Percentiles rank a stretch among this genome's conserved stretches.
phyloP scores from a whole-genome alignment of 2,888 invertebrate genomes.

The Chloroclystis v-ata region DNA sequence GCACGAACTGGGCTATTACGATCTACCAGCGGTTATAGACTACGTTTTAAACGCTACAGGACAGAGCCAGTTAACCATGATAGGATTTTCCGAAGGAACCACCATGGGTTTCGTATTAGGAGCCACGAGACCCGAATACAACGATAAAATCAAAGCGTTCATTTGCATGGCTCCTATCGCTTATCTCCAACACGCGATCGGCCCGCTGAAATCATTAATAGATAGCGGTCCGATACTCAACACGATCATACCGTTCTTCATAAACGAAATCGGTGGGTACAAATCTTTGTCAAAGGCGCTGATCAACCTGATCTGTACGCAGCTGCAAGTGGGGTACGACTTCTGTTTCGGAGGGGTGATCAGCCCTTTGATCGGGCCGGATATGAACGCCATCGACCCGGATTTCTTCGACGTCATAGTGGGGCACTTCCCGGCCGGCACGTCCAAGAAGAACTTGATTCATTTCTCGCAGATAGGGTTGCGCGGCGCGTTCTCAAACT shows the following conservation, averaged over 20 bases:
- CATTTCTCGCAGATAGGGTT: conserved; percentile 41
- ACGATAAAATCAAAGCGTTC: conserved; percentile 66
- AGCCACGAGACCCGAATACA: conserved; percentile 73
- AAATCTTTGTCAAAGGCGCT: conserved; percentile 25
- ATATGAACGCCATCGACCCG: conserved; percentile 35
- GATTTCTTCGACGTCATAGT: conserved; percentile 30
- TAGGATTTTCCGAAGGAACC: conserved; percentile 83
- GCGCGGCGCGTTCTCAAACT: conserved; percentile 36
- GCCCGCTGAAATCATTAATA: conserved; percentile 16
- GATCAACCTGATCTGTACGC: conserved; percentile 31
- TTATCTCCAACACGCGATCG: conserved; percentile 18
- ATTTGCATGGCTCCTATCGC: conserved; percentile 29
- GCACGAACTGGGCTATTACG: conserved; percentile 82
- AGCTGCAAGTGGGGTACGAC: conserved; percentile 29
- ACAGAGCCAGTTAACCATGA: conserved; percentile 71
- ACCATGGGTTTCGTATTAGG: conserved; percentile 72
- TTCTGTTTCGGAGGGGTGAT: conserved; percentile 30
- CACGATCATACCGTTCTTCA: conserved; percentile 15
- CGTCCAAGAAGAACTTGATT: conserved; percentile 40
- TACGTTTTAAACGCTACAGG: conserved; percentile 54
- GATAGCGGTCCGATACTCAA: conserved; percentile 27
- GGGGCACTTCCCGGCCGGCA: conserved; percentile 42
- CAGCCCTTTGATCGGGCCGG: conserved; percentile 30
- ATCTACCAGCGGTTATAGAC: conserved; percentile 80
- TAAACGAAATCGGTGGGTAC: conserved; percentile 31